Percentiles rank a stretch among this genome's conserved stretches.
Evolutionary conservation across 2,888 invertebrate species (phyloP).

Genomic region (Keiferia lycopersicella): DNA sequence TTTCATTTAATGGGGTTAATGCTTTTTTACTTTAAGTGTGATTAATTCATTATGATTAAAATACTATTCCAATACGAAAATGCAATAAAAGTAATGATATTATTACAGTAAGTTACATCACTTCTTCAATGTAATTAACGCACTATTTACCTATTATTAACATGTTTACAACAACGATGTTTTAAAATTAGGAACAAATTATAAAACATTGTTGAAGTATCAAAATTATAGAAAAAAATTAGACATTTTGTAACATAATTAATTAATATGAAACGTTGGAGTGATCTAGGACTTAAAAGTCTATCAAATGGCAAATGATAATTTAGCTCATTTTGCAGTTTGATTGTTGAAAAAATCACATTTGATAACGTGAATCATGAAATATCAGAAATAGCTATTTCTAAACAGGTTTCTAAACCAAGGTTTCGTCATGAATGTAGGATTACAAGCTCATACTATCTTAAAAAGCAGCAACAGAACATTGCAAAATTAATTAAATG

Average conservation of each 20-base stretch:
- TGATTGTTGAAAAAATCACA: too few species aligned
- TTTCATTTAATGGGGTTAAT: background rate
- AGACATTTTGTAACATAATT: conserved; percentile 2
- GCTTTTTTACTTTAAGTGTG: conserved; percentile 26
- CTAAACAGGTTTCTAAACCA: too few species aligned
- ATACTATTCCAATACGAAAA: conserved; percentile 26
- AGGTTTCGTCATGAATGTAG: too few species aligned
- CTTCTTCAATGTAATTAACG: conserved; percentile 69
- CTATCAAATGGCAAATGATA: too few species aligned
- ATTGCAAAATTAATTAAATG: too few species aligned
- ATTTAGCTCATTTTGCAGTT: too few species aligned
- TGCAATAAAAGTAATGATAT: conserved; percentile 49
- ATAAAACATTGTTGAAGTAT: conserved; percentile 2
- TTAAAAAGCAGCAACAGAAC: too few species aligned
- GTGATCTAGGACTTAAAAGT: background rate
- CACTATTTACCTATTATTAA: conserved; percentile 67
- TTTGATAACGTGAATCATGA: too few species aligned
- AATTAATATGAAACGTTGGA: background rate
- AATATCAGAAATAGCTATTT: too few species aligned
- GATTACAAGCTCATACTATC: too few species aligned
- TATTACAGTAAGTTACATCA: conserved; percentile 54
- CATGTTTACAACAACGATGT: conserved; percentile 23
- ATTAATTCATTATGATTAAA: conserved; percentile 27
- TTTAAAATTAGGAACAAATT: background rate
- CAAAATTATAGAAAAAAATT: background rate